Base-by-base conservation (phyloP, 2,888 invertebrate species). In the Xanthia togata region DNA sequence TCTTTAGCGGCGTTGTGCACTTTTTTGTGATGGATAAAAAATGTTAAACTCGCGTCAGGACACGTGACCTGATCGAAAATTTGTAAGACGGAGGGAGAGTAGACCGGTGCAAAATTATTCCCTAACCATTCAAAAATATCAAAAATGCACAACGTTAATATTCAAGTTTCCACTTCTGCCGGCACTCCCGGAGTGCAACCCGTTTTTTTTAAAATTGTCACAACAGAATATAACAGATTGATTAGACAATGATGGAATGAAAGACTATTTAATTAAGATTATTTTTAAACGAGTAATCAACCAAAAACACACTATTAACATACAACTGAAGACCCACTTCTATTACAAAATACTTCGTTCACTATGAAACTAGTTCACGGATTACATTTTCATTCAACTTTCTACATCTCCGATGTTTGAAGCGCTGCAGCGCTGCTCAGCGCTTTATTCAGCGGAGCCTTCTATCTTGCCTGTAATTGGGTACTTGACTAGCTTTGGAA, bases 351-450 rank as follows among this genome's bases (percentile, higher is more conserved):
- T 72, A 50, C 23, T n/a, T 35, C 50, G 38, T 79, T 71, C 23
- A 26, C 80, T 53, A 60, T 26, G 35, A 44, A 80, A 80, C 57
- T 73, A 50, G 64, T 73, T 65, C 64, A 53, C 59, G 64, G 57
- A 80, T 73, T n/a, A 73, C 44, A 60, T 64, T 79, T 79, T 73
- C 73, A 80, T 78, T 80, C 80, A 80, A 68, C 67, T 67, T 50
- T 79, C 82, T 81, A 76, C 59, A 50, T 70, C 47, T 38, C n/a
- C 35, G 53, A 17, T 75, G 69, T 47, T 65, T 64, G 69, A 59
- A 76, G 69, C 76, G 64, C 44, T 53, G 75, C 44, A 59, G 53
- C 38, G 38, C 63, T 69, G 76, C 38, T 64, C 67, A 65, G 57
- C 79, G 81, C 64, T 79, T 69, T 31, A 76, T 82, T 70, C 79